Conservation (phyloP, 2,113 vertebrate species). For the Odocoileus virginianus region DNA sequence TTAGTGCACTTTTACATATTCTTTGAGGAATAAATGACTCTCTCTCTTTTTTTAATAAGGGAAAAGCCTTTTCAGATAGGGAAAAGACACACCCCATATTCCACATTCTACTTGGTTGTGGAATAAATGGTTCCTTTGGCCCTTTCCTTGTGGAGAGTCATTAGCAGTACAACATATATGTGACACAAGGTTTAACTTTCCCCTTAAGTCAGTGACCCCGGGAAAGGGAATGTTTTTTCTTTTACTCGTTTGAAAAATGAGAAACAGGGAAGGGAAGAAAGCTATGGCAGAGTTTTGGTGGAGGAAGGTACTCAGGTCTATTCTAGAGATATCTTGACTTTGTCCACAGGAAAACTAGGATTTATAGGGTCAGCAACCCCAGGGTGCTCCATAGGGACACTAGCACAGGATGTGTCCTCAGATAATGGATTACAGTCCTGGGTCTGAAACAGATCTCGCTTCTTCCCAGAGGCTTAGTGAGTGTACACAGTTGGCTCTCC, state of each 20-base stretch:
- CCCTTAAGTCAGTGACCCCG: not conserved
- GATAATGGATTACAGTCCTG: too few species aligned
- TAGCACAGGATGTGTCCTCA: not conserved
- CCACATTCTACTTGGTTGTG: not conserved
- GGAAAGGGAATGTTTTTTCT: not conserved
- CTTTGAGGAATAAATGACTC: not conserved
- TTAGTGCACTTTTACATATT: not conserved
- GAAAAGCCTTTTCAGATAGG: not conserved
- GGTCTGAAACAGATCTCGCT: not conserved
- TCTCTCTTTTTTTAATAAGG: not conserved
- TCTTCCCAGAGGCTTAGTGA: not conserved
- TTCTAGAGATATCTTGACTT: not conserved
- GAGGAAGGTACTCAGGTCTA: not conserved
- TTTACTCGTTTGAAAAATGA: not conserved
- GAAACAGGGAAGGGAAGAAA: not conserved
- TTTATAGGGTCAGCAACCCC: not conserved
- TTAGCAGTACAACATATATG: not conserved
- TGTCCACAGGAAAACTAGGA: not conserved
- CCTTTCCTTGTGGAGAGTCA: not conserved
- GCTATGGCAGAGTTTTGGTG: not conserved
- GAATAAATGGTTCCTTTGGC: not conserved
- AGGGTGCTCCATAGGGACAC: not conserved
- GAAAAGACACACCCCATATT: not conserved
- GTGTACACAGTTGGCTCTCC: not conserved
- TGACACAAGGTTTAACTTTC: not conserved